Conservation (phyloP, 2,113 vertebrate species). For the Entomyzon cyanotis region DNA sequence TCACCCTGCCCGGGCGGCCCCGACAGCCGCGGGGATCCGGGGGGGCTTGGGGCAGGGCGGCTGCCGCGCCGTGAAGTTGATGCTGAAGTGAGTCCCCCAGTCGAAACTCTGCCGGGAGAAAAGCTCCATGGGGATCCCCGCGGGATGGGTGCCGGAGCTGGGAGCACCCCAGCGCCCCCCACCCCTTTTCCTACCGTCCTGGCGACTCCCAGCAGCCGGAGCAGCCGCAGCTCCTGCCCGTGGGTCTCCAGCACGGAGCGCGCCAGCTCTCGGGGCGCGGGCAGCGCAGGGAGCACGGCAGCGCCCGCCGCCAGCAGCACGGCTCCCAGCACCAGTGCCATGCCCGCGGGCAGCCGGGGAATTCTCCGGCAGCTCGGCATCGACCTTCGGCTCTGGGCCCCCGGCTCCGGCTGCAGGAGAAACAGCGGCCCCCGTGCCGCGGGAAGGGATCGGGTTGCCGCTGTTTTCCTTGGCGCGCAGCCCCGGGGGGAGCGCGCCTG, state of each 20-base stretch:
- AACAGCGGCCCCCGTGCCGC: background rate
- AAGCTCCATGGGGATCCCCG: background rate
- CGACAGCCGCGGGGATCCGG: background rate
- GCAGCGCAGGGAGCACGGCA: background rate
- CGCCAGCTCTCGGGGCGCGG: background rate
- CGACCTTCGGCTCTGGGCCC: background rate
- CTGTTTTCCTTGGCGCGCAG: background rate
- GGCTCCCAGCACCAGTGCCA: background rate
- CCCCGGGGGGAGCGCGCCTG: background rate
- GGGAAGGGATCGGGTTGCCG: background rate
- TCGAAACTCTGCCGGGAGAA: background rate
- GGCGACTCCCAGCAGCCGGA: conserved; percentile 8
- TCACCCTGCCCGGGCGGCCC: conserved; percentile 16
- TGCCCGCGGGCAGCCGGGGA: background rate
- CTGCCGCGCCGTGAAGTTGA: conserved; percentile 52
- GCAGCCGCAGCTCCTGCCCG: conserved; percentile 37
- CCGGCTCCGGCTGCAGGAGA: background rate
- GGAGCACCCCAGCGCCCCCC: too few species aligned
- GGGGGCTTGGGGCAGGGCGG: background rate
- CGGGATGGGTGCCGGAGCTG: background rate
- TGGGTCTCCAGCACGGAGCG: conserved; percentile 30
- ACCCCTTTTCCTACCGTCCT: background rate
- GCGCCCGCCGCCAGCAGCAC: background rate
- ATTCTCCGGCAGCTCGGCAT: too few species aligned
- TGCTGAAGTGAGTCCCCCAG: conserved; percentile 50